phyloP scores from a whole-genome alignment of 2,113 vertebrate species.

The Puffinus mauretanicus region DNA sequence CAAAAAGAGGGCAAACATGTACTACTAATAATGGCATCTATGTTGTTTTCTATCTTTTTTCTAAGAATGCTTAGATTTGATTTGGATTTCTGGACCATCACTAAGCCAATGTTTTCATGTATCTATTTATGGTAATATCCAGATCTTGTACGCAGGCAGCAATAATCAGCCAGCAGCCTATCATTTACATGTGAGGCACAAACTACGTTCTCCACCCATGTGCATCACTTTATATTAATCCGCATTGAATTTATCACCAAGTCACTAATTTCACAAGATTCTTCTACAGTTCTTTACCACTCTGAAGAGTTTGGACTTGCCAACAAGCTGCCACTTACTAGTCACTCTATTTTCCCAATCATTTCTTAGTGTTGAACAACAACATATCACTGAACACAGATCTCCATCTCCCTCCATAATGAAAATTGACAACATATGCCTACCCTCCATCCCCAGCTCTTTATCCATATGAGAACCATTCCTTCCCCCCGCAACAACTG shows the following conservation, averaged over 20 bases:
- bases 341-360: slow-evolving; percentile 46
- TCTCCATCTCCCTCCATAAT: neutral
- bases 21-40: neutral
- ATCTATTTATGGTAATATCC: neutral
- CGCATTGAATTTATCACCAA: slow-evolving; percentile 33
- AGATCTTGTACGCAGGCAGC: neutral
- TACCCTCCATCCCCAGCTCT: slow-evolving; percentile 26
- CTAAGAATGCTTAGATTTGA: neutral
- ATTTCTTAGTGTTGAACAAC: slow-evolving; percentile 41
- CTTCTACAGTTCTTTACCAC: slow-evolving; percentile 2
- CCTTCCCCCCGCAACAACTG: neutral
- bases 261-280: slow-evolving; percentile 43
- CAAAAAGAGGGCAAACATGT: neutral
- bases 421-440: slow-evolving; percentile 29
- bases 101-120: neutral
- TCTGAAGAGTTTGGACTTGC: slow-evolving; percentile 6
- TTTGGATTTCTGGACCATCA: neutral
- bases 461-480: neutral
- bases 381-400: slow-evolving; percentile 12
- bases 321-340: slow-evolving; percentile 51
- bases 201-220: neutral
- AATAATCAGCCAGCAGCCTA: neutral
- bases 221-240: slow-evolving; percentile 32
- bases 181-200: neutral
- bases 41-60: neutral